Evolutionary conservation across 2,888 invertebrate species (phyloP), one percentile per base, ranked within the genome.

Genomic region (Litoditis marina): DNA sequence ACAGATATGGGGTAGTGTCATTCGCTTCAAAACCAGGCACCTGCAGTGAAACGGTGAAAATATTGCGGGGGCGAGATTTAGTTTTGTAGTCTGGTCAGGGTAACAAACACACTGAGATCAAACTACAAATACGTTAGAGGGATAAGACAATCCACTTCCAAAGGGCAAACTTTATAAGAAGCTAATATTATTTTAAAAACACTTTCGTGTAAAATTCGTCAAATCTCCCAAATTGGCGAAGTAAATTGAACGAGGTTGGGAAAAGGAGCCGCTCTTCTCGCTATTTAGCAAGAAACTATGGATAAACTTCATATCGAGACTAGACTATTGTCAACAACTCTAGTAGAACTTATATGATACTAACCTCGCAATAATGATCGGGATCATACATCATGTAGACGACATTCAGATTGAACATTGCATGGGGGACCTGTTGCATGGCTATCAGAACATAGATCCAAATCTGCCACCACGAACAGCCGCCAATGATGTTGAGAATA

Each of bases 341-440:
- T n/a, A n/a, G n/a, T n/a, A n/a, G n/a, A 66, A 76, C 72, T 68
- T 76, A 77, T 78, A 81, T 81, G 81, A 82, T 82, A 68, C 79
- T 80, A 54, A 82, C 80, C 7, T 82, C 81, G 64, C 81, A 82
- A 77, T 80, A 79, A 71, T 82, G 82, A 60, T 82, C 82, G 28
- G 83, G 83, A 56, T 77, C 74, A 65, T 79, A 79, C 74, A 81
- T 83, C 77, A 83, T 82, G 70, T 83, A 82, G 30, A 82, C 79
- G 39, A 82, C 79, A 2, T 70, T 71, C 2, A 77, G 66, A 68
- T 80, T 81, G 73, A 82, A 80, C 82, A 82, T 82, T 19, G 82
- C 83, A 53, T 82, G 83, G 13, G 82, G 82, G 47, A 82, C 74
- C 60, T 82, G 82, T 57, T 83, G 82, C 49, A 81, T 63, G 28